Base-by-base conservation (phyloP, 2,113 vertebrate genomes). In the Erpornis zantholeuca region DNA sequence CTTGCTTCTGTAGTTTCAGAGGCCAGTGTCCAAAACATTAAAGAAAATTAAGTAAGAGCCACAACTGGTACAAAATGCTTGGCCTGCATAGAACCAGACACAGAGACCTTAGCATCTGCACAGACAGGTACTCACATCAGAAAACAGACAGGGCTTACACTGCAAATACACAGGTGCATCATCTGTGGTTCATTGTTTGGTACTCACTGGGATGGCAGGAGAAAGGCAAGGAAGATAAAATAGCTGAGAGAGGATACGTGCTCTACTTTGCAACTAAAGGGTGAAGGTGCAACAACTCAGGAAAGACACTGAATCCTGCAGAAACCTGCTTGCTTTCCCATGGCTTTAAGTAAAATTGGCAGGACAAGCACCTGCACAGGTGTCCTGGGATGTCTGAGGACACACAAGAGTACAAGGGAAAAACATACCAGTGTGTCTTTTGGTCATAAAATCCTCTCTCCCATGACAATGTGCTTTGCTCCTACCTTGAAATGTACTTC, bases 21-120 rank as follows among this genome's bases (percentile, higher is more conserved):
- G 36, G 35, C 23, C 40, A 76, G 44, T 33, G 29, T 71, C 16
- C 25, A 68, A 92, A 79, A 64, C 11, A 35, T 59, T 47, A 82
- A 72, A 42, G 14, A n/a, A 73, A 79, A 53, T 2, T 0, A 75
- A 60, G 8, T 59, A 49, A 82, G n/a, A 88, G 10, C 4, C 49
- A 86, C 13, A 63, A 65, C 14, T 60, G 36, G 29, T 59, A 25
- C 2, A 60, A 84, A 84, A 72, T 4, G 1, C 16, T 78, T 4
- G 3, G 27, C 31, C 49, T 92, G 40, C 38, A 56, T 28, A 82
- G 29, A 85, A 56, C 15, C 7, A 42, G 45, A 40, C 40, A 52
- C 0, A 0, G 4, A 87, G 24, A 15, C 47, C 8, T 47, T 54
- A 0, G 0, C 44, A 17, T 83, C 33, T 6, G 3, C 47, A 42